Evolutionary conservation across 2,797 vertebrate species (phyloP).

Genomic region (Decapterus maruadsi): DNA sequence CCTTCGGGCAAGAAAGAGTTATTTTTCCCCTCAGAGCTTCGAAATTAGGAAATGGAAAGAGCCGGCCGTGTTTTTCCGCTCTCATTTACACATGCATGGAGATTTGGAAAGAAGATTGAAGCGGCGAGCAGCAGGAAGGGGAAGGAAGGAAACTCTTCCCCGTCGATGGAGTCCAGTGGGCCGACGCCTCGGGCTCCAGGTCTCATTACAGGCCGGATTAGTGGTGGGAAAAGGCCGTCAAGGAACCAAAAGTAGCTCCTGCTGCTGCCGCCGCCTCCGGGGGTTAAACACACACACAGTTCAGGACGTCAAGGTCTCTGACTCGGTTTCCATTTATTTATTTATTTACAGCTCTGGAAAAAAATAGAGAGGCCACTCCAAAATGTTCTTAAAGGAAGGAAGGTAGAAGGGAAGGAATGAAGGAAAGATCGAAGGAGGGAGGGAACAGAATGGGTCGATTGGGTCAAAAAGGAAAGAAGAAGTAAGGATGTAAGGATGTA

Average conservation of each 20-base stretch:
- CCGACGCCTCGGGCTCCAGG: constrained; percentile 55
- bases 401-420: no score
- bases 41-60: constrained; percentile 71
- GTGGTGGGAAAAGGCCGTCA: constrained; percentile 45
- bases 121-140: background rate
- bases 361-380: no score
- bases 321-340: background rate
- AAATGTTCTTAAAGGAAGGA: no score
- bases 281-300: constrained; percentile 16
- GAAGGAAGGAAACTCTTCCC: background rate
- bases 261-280: background rate
- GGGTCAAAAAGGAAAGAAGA: no score
- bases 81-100: constrained; percentile 49
- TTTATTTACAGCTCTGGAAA: no score
- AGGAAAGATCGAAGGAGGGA: no score
- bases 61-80: constrained; percentile 52
- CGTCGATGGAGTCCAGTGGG: constrained; percentile 34
- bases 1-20: constrained; percentile 42
- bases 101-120: constrained; percentile 71
- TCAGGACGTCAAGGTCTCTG: constrained; percentile 8
- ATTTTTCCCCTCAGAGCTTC: constrained; percentile 43
- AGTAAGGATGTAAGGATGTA: no score
- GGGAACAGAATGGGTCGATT: no score
- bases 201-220: constrained; percentile 49
- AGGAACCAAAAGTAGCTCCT: constrained; percentile 15